Conservation (phyloP, 2,888 invertebrate genomes). For the Synergus japonicus region DNA sequence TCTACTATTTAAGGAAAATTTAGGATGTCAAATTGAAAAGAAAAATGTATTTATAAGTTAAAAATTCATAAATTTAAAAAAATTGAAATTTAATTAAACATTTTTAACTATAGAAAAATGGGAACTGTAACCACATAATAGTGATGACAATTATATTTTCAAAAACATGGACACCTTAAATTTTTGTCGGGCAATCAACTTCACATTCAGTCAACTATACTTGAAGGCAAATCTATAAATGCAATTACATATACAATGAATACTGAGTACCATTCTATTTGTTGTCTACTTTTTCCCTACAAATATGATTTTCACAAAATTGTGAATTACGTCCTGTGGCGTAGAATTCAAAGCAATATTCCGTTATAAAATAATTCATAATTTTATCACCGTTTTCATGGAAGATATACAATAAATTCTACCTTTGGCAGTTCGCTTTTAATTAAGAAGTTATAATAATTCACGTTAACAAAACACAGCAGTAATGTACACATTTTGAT, state of each 20-base stretch:
- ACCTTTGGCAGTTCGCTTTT: constrained; percentile 10
- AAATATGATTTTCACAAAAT: constrained; percentile 24
- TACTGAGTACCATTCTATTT: background rate
- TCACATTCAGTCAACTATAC: background rate
- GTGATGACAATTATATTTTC: background rate
- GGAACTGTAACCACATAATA: background rate
- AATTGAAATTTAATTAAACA: background rate
- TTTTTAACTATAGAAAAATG: background rate
- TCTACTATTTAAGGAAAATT: background rate
- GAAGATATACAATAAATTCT: background rate
- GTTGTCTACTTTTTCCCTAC: background rate
- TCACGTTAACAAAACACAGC: background rate
- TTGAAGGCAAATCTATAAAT: background rate
- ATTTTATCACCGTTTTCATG: background rate
- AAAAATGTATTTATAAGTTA: background rate
- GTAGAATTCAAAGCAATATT: background rate
- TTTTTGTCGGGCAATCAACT: background rate
- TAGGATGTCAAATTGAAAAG: background rate
- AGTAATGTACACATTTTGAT: background rate
- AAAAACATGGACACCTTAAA: background rate
- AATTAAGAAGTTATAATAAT: background rate
- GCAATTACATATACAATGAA: background rate
- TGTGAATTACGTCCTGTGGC: constrained; percentile 19
- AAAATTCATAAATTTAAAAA: background rate
- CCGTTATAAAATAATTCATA: constrained; percentile 37